Evolutionary conservation across 2,888 invertebrate species (phyloP), one percentile per base, ranked within the genome.

Genomic region (Meganola albula): DNA sequence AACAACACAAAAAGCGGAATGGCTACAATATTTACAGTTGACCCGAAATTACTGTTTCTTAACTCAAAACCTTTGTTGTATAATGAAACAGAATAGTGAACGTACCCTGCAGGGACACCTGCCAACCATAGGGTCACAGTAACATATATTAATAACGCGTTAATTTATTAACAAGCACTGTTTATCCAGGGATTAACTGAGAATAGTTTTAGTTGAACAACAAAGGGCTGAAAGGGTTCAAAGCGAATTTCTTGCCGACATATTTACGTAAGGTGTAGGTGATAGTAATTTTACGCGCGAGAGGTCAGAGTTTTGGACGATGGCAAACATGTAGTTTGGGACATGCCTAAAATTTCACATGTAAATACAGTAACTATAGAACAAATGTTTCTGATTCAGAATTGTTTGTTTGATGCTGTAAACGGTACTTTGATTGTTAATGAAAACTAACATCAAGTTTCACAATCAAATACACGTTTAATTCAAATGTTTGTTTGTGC

Each of bases 151-250:
- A 85, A 85, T 85, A 85, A 83, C 79, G 69, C 76, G 74, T 75
- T 84, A 84, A 85, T 84, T 83, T 83, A 84, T 83, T 82, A 85
- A 83, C 83, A 76, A 80, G 74, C 74, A 73, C 74, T 84, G 84
- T 84, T 83, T 85, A 83, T 82, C 79, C 82, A 72, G 74, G 79
- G 84, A 84, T 85, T 83, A 84, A 75, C 83, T 75, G 80, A 71
- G 82, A 84, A 85, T 85, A 85, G 84, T 85, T 85, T 83, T 78
- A 83, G 84, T 83, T 79, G 77, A 73, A 84, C 80, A 84, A 84
- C 84, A 85, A 85, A 84, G 84, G 83, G 65, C 72, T 62, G 65
- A 68, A 75, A 80, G 84, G 84, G 84, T 85, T 84, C 84, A 85
- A 85, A 85, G 84, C 78, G 76, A 83, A 80, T 83, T 83, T 85